A percentile compares a stretch with the other conserved stretches of the same genome.
Evolutionary conservation across 2,113 vertebrate genomes (phyloP).

Genomic region (Lanius ludovicianus): DNA sequence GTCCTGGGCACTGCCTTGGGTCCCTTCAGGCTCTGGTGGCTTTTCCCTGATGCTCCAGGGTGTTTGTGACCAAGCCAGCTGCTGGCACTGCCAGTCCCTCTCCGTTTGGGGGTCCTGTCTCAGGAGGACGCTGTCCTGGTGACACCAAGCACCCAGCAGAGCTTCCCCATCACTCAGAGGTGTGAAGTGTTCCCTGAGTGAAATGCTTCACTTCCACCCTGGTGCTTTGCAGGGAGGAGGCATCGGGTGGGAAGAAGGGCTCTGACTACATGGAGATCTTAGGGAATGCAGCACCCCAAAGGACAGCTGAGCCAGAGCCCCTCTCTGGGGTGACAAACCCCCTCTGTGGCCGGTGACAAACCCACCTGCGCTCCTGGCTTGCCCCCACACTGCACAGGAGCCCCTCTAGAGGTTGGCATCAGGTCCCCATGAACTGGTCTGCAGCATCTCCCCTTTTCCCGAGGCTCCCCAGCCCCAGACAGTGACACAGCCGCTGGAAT

Average conservation of each 20-base stretch:
- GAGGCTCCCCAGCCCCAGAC: background rate
- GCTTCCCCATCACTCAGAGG: background rate
- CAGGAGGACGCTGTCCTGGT: background rate
- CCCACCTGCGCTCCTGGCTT: background rate
- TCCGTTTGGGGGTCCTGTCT: background rate
- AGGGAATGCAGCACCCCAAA: accelerated
- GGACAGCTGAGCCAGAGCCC: background rate
- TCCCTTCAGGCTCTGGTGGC: background rate
- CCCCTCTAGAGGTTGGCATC: background rate
- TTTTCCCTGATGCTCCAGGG: background rate
- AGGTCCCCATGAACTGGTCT: background rate
- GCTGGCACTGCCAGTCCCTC: background rate
- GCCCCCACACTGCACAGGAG: accelerated
- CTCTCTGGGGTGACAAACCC: background rate
- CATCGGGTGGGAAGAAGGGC: background rate
- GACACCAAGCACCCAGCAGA: background rate
- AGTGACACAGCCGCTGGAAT: background rate
- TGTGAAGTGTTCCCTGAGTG: background rate
- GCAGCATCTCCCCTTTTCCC: accelerated
- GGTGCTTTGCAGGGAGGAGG: background rate
- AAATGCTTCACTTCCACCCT: background rate
- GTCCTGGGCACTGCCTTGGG: background rate
- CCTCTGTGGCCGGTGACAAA: background rate
- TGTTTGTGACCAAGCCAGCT: background rate
- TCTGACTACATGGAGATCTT: background rate